phyloP scores from a whole-genome alignment of 2,888 invertebrate genomes.

The Notodonta dromedarius region DNA sequence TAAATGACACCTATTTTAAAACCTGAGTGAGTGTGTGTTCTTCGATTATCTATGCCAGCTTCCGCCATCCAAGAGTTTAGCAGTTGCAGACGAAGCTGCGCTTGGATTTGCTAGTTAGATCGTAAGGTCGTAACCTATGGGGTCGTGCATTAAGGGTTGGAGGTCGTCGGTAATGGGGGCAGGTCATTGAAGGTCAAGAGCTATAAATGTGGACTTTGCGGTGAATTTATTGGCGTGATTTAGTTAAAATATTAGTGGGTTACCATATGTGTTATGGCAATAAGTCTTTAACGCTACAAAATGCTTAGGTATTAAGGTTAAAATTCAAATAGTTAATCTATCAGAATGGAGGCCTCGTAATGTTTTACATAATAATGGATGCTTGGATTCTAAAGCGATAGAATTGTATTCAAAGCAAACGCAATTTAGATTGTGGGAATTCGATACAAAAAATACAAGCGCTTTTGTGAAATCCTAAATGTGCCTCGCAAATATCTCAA shows the following conservation, averaged over 20 bases:
- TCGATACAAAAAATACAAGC: background rate
- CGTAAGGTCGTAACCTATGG: slow-evolving; percentile 17
- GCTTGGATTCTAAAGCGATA: too few species aligned
- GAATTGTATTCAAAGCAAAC: background rate
- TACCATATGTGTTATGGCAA: background rate
- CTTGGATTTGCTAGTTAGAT: background rate
- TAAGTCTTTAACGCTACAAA: background rate
- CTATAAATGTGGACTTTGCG: slow-evolving; percentile 8
- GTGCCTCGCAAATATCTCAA: slow-evolving; percentile 3
- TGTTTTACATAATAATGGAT: background rate
- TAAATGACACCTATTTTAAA: too few species aligned
- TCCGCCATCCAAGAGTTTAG: background rate
- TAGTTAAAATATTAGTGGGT: background rate
- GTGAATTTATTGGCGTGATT: background rate
- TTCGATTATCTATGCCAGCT: background rate
- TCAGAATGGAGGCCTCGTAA: background rate
- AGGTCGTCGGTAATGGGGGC: slow-evolving; percentile 26
- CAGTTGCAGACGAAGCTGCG: background rate
- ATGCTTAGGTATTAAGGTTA: background rate
- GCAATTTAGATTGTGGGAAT: background rate
- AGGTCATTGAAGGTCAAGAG: slow-evolving; percentile 31
- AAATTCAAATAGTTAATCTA: background rate
- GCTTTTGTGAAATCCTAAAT: slow-evolving; percentile 4
- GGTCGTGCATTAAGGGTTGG: slow-evolving; percentile 21
- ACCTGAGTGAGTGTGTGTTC: too few species aligned